Conservation (phyloP, 2,888 invertebrate species). For the Deilephila porcellus region DNA sequence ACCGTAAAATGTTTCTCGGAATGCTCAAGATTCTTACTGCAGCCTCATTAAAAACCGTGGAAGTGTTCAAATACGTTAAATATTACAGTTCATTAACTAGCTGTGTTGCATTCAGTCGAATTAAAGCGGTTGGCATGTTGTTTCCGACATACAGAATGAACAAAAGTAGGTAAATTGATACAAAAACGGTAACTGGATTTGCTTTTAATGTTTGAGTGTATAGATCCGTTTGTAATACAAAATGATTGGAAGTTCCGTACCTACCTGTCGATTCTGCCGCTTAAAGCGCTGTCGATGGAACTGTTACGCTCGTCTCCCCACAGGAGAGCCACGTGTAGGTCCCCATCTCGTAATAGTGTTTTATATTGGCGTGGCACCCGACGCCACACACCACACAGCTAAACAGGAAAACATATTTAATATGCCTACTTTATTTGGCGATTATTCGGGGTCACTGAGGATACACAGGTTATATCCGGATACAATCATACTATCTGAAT, state of each 20-base stretch:
- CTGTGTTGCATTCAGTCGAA: not conserved
- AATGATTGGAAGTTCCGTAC: constrained; percentile 51
- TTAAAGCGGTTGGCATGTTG: not conserved
- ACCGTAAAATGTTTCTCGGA: constrained; percentile 13
- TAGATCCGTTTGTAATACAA: not conserved
- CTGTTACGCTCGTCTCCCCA: constrained; percentile 88
- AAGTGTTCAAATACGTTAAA: not conserved
- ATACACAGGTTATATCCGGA: no score
- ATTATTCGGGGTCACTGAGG: not conserved
- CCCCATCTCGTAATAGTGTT: constrained; percentile 90
- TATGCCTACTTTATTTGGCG: not conserved
- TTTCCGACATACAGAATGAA: constrained; percentile 5
- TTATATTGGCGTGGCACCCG: constrained; percentile 93
- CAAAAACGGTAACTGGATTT: not conserved
- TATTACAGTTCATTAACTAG: constrained; percentile 14
- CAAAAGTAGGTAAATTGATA: not conserved
- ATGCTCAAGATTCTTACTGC: not conserved
- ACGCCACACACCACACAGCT: constrained; percentile 95
- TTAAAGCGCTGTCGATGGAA: constrained; percentile 88
- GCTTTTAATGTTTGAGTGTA: constrained; percentile 35
- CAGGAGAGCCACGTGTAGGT: constrained; percentile 90
- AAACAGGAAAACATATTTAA: constrained; percentile 37
- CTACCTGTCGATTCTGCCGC: constrained; percentile 88
- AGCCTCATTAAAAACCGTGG: constrained; percentile 5
- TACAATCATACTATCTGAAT: no score